Conservation (phyloP, 1,140 invertebrate genomes). For the Ceratosolen fusciceps region DNA sequence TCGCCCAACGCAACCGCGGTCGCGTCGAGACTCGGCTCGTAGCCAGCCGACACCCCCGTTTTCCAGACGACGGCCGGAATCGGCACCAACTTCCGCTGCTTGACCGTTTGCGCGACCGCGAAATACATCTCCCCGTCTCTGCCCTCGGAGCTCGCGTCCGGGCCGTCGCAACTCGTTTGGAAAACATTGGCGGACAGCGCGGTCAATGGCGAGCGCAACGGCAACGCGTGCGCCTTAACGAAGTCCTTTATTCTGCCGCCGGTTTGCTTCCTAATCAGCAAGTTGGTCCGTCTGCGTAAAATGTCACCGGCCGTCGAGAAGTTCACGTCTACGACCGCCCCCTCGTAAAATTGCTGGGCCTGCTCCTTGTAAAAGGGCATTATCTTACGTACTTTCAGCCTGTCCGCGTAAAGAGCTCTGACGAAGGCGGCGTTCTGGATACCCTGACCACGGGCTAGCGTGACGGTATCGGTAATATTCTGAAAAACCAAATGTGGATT, state of each 20-base stretch:
- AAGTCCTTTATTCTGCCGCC: slow-evolving; percentile 83
- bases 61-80: slow-evolving; percentile 86
- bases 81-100: slow-evolving; percentile 83
- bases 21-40: slow-evolving; percentile 85
- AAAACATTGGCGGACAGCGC: slow-evolving; percentile 86
- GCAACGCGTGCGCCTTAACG: slow-evolving; percentile 79
- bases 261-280: slow-evolving; percentile 83
- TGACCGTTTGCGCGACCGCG: slow-evolving; percentile 82
- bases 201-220: slow-evolving; percentile 80
- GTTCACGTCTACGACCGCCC: slow-evolving; percentile 86
- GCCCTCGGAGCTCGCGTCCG: slow-evolving; percentile 77
- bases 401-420: slow-evolving; percentile 83
- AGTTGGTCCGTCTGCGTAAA: slow-evolving; percentile 82
- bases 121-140: slow-evolving; percentile 88
- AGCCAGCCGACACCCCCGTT: slow-evolving; percentile 82
- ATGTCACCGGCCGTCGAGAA: slow-evolving; percentile 85
- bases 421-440: slow-evolving; percentile 83
- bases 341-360: slow-evolving; percentile 87
- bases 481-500: slow-evolving; percentile 89
- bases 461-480: slow-evolving; percentile 83
- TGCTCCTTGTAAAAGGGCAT: slow-evolving; percentile 89
- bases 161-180: slow-evolving; percentile 84
- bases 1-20: slow-evolving; percentile 83
- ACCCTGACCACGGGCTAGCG: slow-evolving; percentile 75
- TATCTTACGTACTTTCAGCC: slow-evolving; percentile 79